Conservation (phyloP, 2,113 vertebrate species). For the Megaceryle torquata region DNA sequence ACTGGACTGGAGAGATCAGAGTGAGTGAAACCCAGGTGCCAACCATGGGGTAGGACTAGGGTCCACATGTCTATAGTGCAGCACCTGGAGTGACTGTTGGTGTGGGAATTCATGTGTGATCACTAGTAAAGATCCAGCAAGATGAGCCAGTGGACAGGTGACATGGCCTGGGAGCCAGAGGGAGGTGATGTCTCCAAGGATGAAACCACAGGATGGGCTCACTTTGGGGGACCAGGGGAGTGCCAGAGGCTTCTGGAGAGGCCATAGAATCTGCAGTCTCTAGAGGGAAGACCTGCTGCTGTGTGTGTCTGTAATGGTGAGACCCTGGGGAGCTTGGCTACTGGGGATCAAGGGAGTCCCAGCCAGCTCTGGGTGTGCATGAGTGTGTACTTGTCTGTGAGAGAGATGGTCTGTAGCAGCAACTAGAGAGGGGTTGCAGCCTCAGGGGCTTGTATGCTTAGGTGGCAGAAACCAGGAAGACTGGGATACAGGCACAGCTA, state of each 20-base stretch:
- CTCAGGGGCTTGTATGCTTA: no score
- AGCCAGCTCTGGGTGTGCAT: background rate
- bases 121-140: background rate
- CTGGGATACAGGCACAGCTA: background rate
- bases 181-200: fast-evolving
- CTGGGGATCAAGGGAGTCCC: background rate
- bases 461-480: background rate
- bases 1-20: background rate
- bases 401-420: background rate
- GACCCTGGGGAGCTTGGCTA: background rate
- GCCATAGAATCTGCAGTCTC: background rate
- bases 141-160: fast-evolving
- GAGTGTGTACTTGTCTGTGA: no score
- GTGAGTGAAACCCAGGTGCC: background rate
- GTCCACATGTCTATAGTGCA: background rate
- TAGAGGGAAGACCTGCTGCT: background rate
- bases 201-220: background rate
- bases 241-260: background rate
- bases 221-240: background rate
- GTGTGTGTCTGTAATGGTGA: background rate
- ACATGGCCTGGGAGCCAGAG: background rate
- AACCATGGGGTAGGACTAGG: background rate
- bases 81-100: background rate
- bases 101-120: background rate
- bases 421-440: background rate